These are phyloP conservation scores for Psilopsiagon aurifrons DNA, from an alignment of 2,113 vertebrate genomes.

Conservation along the genomic window DNA sequence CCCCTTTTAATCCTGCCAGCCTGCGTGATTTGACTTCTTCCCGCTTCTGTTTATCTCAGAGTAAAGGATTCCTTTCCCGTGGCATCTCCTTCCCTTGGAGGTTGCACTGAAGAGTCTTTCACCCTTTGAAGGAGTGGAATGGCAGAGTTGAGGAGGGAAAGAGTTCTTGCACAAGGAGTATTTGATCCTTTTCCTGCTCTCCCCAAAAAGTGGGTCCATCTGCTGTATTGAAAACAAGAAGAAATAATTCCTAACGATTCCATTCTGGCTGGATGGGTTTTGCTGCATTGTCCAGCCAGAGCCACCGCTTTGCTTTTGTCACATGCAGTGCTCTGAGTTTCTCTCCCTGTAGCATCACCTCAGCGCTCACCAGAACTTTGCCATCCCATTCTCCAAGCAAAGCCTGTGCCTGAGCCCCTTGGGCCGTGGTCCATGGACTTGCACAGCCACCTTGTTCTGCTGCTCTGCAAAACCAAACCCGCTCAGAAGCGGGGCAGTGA, in stretches of 20 bases:
- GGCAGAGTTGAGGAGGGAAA: conserved; percentile 19
- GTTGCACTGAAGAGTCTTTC: conserved; percentile 42
- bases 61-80: conserved; percentile 38
- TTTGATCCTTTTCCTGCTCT: not conserved
- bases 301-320: conserved; percentile 8
- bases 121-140: conserved; percentile 17
- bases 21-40: conserved; percentile 29
- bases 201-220: not conserved
- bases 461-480: not conserved
- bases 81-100: conserved; percentile 46
- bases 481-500: not conserved
- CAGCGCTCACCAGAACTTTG: not conserved
- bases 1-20: conserved; percentile 33
- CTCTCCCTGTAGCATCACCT: not conserved
- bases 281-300: not conserved
- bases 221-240: not conserved
- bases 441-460: fast-evolving
- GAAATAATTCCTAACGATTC: not conserved
- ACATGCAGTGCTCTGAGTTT: not conserved
- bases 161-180: not conserved
- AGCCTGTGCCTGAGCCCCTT: not conserved
- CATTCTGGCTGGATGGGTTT: not conserved
- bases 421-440: not conserved
- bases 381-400: not conserved
- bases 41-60: conserved; percentile 26